Evolutionary conservation across 2,113 vertebrate species (phyloP).

Genomic region (Eolophus roseicapilla): DNA sequence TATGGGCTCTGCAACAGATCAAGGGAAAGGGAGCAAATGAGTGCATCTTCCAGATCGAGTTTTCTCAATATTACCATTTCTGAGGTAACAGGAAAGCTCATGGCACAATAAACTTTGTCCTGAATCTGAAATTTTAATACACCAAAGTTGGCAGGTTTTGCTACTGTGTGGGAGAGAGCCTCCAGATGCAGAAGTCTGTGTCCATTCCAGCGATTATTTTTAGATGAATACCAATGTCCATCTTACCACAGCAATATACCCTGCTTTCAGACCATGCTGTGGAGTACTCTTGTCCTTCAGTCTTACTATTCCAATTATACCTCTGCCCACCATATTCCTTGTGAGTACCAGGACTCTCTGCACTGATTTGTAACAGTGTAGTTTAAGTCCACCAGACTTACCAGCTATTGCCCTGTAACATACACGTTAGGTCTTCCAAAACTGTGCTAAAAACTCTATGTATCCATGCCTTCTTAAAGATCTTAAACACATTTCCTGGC

Average conservation of each 20-base stretch:
- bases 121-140: not conserved
- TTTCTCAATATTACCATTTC: not conserved
- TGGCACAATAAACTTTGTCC: not conserved
- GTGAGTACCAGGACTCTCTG: not conserved
- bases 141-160: not conserved
- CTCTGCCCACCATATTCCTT: not conserved
- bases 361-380: not conserved
- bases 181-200: not conserved
- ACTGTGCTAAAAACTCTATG: not conserved
- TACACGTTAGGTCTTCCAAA: not conserved
- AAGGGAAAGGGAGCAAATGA: not conserved
- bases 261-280: not conserved
- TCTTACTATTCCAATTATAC: not conserved
- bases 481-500: not conserved
- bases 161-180: not conserved
- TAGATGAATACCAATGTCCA: not conserved
- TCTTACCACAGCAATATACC: not conserved
- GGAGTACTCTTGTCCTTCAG: not conserved
- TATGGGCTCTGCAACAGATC: not conserved
- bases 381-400: not conserved
- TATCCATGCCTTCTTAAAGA: not conserved
- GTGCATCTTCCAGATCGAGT: not conserved
- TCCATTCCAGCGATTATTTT: not conserved
- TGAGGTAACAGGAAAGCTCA: not conserved
- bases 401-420: not conserved